Conservation (phyloP, 1,140 invertebrate species). For the Zaprionus vittiger region DNA sequence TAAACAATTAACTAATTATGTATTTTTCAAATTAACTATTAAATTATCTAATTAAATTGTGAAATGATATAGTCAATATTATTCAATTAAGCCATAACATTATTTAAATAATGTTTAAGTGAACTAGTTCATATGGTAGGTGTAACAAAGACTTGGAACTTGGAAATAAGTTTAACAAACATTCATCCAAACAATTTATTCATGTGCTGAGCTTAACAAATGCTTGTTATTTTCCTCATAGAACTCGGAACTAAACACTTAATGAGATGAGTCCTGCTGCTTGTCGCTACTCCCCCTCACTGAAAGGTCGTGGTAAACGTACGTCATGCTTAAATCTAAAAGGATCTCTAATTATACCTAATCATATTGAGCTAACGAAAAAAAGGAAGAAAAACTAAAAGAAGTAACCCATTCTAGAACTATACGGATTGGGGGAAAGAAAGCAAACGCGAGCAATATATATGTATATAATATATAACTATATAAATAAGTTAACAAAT, state of each 20-base stretch:
- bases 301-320: not conserved
- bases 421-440: conserved; percentile 2
- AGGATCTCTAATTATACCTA: conserved; percentile 9
- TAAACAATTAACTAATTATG: too few species aligned
- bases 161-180: not conserved
- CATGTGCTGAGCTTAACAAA: not conserved
- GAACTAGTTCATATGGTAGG: not conserved
- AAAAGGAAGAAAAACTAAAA: not conserved
- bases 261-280: not conserved
- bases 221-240: not conserved
- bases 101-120: not conserved
- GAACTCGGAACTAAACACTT: not conserved
- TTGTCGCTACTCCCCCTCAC: not conserved
- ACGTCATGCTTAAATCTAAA: conserved; percentile 12
- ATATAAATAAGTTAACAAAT: conserved; percentile 26
- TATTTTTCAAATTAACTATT: too few species aligned
- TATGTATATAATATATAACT: not conserved
- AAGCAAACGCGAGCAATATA: not conserved
- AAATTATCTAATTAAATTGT: too few species aligned
- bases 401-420: conserved; percentile 3
- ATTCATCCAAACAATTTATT: not conserved
- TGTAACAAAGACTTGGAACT: not conserved
- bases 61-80: not conserved
- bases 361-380: not conserved
- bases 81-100: not conserved